Conservation (phyloP, 1,140 invertebrate genomes). For the Drosophila gunungcola region DNA sequence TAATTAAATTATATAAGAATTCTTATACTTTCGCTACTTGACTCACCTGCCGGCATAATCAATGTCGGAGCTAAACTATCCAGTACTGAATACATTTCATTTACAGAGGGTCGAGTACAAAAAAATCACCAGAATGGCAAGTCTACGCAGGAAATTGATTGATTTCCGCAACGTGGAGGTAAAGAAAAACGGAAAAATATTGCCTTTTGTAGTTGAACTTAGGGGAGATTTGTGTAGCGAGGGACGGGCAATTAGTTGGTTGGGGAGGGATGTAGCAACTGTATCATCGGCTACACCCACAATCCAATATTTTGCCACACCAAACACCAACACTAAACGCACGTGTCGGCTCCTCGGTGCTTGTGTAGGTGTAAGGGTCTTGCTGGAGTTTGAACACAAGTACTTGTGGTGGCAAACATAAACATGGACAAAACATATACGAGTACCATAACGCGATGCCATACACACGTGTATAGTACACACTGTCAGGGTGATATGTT, state of each 20-base stretch:
- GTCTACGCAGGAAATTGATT: slow-evolving; percentile 81
- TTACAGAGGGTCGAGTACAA: slow-evolving; percentile 10
- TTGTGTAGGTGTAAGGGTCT: slow-evolving; percentile 29
- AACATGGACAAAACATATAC: slow-evolving; percentile 61
- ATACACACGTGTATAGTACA: slow-evolving; percentile 2
- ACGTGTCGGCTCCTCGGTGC: slow-evolving; percentile 11
- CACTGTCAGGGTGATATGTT: slow-evolving; percentile 36
- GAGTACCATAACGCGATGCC: slow-evolving; percentile 17
- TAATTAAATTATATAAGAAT: slow-evolving; percentile 46
- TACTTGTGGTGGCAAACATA: slow-evolving; percentile 59
- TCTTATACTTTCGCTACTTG: neutral
- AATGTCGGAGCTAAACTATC: slow-evolving; percentile 18
- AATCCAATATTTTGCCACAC: slow-evolving; percentile 49
- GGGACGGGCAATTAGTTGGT: slow-evolving; percentile 28
- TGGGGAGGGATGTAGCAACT: neutral
- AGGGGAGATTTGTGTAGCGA: slow-evolving; percentile 5
- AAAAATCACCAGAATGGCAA: slow-evolving; percentile 38
- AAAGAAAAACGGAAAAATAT: slow-evolving; percentile 45
- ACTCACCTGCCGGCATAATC: slow-evolving; percentile 15
- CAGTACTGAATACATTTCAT: slow-evolving; percentile 31
- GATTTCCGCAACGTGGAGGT: slow-evolving; percentile 58
- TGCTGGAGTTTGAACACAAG: slow-evolving; percentile 45
- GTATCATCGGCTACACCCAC: slow-evolving; percentile 21
- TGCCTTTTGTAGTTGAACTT: slow-evolving; percentile 26
- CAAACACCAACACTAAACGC: slow-evolving; percentile 45